Percentiles rank a stretch among this genome's conserved stretches.
Evolutionary conservation across 2,888 invertebrate genomes (phyloP).

Genomic region (Leptura quadrifasciata): DNA sequence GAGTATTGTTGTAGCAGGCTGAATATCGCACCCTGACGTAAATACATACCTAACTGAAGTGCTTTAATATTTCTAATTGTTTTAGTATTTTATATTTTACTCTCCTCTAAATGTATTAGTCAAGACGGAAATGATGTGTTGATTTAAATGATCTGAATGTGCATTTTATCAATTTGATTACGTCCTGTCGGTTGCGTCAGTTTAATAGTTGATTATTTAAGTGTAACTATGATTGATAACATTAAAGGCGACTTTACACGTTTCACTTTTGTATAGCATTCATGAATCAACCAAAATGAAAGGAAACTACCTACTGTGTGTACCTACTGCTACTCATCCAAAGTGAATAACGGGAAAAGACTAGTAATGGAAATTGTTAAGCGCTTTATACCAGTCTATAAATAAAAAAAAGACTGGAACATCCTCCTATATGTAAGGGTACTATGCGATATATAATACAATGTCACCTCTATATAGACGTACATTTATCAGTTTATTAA

Average conservation of each 20-base stretch:
- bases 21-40: background rate
- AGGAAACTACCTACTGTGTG: too few species aligned
- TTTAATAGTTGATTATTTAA: background rate
- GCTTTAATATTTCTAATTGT: background rate
- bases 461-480: too few species aligned
- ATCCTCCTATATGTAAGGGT: too few species aligned
- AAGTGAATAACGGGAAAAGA: too few species aligned
- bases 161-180: background rate
- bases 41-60: background rate
- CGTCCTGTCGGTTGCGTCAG: background rate
- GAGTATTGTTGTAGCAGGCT: background rate
- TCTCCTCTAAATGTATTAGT: background rate
- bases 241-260: background rate
- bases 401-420: too few species aligned
- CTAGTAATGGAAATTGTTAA: too few species aligned
- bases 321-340: too few species aligned
- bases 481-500: too few species aligned
- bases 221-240: background rate
- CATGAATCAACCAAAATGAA: background rate
- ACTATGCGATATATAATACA: too few species aligned
- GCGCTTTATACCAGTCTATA: too few species aligned
- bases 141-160: background rate
- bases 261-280: background rate
- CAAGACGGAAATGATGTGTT: background rate
- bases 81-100: background rate